phyloP scores from a whole-genome alignment of 2,888 invertebrate species.

The Ectemnius continuus region DNA sequence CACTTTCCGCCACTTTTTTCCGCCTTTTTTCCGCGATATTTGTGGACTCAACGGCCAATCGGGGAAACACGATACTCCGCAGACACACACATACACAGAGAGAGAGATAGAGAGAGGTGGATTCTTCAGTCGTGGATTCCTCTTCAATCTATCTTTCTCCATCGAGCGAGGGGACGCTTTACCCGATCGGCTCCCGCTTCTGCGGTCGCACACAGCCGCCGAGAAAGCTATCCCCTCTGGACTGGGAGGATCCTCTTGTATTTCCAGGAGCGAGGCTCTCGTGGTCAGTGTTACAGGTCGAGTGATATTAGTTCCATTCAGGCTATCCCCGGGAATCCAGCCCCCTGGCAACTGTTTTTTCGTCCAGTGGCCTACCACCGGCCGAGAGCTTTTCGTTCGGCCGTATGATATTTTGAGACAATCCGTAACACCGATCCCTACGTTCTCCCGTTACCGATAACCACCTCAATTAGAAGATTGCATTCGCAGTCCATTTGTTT shows the following conservation, averaged over 20 bases:
- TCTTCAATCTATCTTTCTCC: not conserved
- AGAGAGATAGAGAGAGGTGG: not conserved
- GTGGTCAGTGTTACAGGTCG: not conserved
- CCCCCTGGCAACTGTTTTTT: not conserved
- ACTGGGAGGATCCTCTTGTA: not conserved
- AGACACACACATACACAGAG: not conserved
- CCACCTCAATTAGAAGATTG: no score
- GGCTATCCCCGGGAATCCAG: not conserved
- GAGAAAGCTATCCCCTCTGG: conserved; percentile 6
- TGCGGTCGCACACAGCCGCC: not conserved
- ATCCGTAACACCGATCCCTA: no score
- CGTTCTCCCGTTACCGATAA: no score
- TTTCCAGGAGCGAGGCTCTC: conserved; percentile 1
- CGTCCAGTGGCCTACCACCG: not conserved
- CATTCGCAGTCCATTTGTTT: no score
- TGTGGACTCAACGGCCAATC: conserved; percentile 13
- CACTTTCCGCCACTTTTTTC: conserved; percentile 16
- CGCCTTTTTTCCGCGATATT: conserved; percentile 14
- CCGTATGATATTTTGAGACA: no score
- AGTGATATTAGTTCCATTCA: conserved; percentile 1
- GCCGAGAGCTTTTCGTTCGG: no score
- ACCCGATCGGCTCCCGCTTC: not conserved
- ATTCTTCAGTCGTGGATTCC: not conserved
- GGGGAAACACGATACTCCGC: conserved; percentile 10
- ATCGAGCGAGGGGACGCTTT: not conserved